A percentile compares a stretch with the other conserved stretches of the same genome.
phyloP scores from a whole-genome alignment of 2,113 vertebrate species.

The Cyanocitta stelleri region DNA sequence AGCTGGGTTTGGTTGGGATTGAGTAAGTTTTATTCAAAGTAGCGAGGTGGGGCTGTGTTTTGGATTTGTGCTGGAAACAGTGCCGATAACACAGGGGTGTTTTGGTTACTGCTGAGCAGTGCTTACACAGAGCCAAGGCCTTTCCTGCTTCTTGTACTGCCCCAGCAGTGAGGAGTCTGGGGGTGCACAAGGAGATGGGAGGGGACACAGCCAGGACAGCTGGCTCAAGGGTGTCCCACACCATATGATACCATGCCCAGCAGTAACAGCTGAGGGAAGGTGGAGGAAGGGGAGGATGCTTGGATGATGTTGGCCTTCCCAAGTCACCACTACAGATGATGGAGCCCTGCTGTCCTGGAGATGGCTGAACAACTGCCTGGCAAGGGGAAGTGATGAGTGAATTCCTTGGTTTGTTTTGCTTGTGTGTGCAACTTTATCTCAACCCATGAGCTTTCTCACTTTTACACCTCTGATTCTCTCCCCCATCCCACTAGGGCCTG shows the following conservation, averaged over 20 bases:
- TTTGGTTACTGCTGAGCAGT: background rate
- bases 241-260: fast-evolving
- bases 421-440: background rate
- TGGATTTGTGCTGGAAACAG: background rate
- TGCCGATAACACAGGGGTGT: too few species aligned
- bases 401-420: background rate
- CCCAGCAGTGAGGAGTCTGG: background rate
- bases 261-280: background rate
- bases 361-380: background rate
- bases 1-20: background rate
- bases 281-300: background rate
- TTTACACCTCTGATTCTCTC: background rate
- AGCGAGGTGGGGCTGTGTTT: background rate
- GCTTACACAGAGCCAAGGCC: background rate
- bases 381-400: background rate
- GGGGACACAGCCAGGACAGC: background rate
- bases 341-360: background rate
- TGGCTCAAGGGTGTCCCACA: background rate
- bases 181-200: background rate
- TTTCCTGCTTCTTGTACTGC: background rate
- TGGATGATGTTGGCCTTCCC: background rate
- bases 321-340: background rate
- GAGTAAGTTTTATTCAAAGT: background rate
- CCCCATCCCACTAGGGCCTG: too few species aligned
- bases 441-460: background rate